Conservation (phyloP, 1,140 invertebrate species). For the Lepidotrigona ventralis region DNA sequence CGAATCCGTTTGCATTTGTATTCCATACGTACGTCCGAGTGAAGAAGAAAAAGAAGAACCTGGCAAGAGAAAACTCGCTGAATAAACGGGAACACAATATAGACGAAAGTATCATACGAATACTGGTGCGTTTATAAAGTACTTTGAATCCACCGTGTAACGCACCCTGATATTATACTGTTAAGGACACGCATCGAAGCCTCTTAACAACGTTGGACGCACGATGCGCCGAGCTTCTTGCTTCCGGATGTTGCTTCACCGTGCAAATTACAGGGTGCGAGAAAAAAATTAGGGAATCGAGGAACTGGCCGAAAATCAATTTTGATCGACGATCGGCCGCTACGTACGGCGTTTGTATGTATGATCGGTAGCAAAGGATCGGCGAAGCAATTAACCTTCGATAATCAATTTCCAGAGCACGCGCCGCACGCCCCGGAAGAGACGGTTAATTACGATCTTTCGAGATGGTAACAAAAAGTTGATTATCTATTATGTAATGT, state of each 20-base stretch:
- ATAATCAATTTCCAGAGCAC: constrained; percentile 35
- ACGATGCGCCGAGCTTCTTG: too few relatives aligned
- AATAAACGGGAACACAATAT: neutral
- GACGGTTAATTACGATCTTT: constrained; percentile 4
- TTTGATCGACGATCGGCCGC: constrained; percentile 17
- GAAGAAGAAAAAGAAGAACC: neutral
- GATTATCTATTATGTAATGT: constrained; percentile 47
- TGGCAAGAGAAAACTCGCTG: neutral
- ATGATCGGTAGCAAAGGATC: constrained; percentile 16
- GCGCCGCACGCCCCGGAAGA: neutral
- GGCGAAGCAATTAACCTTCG: constrained; percentile 21
- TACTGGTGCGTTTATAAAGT: neutral
- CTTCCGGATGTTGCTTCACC: constrained; percentile 5
- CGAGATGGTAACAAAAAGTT: neutral
- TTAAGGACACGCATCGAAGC: neutral
- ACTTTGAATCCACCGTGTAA: neutral
- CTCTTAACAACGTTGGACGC: neutral
- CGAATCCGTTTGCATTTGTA: neutral
- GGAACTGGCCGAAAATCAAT: constrained; percentile 39
- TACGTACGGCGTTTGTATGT: neutral
- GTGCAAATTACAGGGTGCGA: constrained; percentile 42
- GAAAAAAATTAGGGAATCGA: constrained; percentile 26
- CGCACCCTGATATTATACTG: neutral
- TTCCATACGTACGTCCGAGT: neutral
- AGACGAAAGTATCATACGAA: neutral